Percentiles rank a stretch among this genome's conserved stretches.
Evolutionary conservation across 2,797 vertebrate genomes (phyloP).

Genomic region (Acanthornis magna): DNA sequence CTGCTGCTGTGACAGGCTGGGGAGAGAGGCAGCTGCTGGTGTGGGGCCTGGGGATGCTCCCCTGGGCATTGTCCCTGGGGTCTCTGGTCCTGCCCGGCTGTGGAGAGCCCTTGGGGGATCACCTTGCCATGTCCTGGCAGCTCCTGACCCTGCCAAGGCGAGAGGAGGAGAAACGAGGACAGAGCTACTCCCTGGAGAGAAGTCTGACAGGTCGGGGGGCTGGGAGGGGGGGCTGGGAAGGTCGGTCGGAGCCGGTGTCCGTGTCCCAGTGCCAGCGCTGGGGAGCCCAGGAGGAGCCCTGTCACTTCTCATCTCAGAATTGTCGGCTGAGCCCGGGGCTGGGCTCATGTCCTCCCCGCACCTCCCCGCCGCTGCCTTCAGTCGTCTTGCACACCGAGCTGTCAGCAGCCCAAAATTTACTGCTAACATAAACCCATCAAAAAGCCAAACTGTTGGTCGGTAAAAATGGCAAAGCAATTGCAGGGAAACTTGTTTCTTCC

Average conservation of each 20-base stretch:
- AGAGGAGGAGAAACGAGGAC: neutral
- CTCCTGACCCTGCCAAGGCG: neutral
- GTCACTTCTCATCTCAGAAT: neutral
- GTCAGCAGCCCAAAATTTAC: neutral
- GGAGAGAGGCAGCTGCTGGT: neutral
- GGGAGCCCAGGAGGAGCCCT: neutral
- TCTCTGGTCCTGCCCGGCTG: neutral
- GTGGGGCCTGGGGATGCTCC: neutral
- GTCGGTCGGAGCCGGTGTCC: neutral
- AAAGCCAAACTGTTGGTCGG: neutral
- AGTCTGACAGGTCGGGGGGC: neutral
- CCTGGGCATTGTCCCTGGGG: accelerated
- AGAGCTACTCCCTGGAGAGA: neutral
- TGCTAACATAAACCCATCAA: slow-evolving; percentile 21
- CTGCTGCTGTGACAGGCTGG: neutral
- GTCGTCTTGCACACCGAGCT: neutral
- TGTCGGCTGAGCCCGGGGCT: neutral
- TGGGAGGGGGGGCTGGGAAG: neutral
- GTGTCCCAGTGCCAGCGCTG: neutral
- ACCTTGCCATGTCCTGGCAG: neutral
- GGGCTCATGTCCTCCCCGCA: neutral
- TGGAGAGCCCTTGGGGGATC: accelerated
- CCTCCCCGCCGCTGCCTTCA: neutral
- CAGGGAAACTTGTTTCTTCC: slow-evolving; percentile 3
- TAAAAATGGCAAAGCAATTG: neutral